Base-by-base conservation (phyloP, 1,140 invertebrate species). In the Bombus difficillimus region DNA sequence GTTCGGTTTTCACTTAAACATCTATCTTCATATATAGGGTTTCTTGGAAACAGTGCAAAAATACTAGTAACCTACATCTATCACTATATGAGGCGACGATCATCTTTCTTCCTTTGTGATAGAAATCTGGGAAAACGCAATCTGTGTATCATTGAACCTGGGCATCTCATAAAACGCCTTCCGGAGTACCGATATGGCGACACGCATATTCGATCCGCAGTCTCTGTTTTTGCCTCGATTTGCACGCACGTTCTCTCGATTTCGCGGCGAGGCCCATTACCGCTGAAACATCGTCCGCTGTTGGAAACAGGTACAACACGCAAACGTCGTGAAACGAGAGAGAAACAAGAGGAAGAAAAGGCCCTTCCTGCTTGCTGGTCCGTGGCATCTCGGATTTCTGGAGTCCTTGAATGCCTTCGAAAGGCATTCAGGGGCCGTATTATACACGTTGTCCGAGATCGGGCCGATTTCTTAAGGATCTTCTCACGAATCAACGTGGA, bases 151-250 rank as follows among this genome's bases (percentile, higher is more conserved):
- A 13, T 62, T 62, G 59, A 62, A 62, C 12, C 59, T 13, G 57
- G 3, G 12, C 28, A 62, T 53, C 47, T 53, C 47, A 8, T 53
- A 53, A 53, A 53, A 53, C 47, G 47, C 6, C 18, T 53, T 53
- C 18, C 47, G 47, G 5, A 22, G 47, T 5, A 53, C 6, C 47
- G 47, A 53, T 53, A 53, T 53, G 39, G 15, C 15, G 68, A 32
- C 72, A 72, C 71, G 75, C 32, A 76, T 76, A 64, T 59, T 25
- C 41, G 47, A 22, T n/a, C 6, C 85, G 69, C 82, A 59, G 72
- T 62, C 41, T 81, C 73, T 75, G 88, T 87, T 89, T 85, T 84
- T 75, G 62, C 80, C 68, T 72, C 84, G 85, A 89, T 90, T 89
- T 81, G 88, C 84, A 62, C 85, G 76, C 81, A n/a, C 39, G 59